Base-by-base conservation (phyloP, 1,140 invertebrate species). In the Aphidius gifuensis region DNA sequence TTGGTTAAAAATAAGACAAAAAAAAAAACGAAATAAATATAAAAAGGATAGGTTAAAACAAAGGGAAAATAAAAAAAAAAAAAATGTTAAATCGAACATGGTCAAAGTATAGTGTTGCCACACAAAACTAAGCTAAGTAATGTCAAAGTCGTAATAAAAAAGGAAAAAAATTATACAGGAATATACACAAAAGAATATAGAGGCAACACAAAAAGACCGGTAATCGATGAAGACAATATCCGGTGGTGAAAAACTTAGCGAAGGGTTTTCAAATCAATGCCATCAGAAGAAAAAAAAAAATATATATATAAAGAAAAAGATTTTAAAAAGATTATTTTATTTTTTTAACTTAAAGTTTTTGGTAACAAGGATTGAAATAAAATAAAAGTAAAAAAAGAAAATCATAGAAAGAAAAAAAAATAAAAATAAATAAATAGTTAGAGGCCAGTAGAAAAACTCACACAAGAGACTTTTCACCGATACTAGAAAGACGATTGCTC, bases 401-500 rank as follows among this genome's bases (percentile, higher is more conserved):
- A 2, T 6, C 6, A 38, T 2, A 49, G 2, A 39, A 11, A 38
- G 46, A 48, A 39, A 51, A 46, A 55, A 49, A 62, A 45, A 40
- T 11, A 42, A 43, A 51, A 3, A 16, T 38, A 21, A 32, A 32
- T n/a, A 42, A 44, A 53, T 60, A 55, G 53, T 53, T 55, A 39
- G 53, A 55, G 53, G 43, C 53, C 40, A 55, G 51, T 61, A 59
- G 40, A 54, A 55, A 46, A 11, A 78, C 80, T 80, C 72, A 83
- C 83, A 73, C 67, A 32, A 86, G 79, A 38, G 83, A 79, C 64
- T 78, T 80, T 1, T 80, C 78, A 6, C 76, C 79, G 39, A 85
- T 80, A 56, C 67, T 79, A 48, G 76, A 74, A 5, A 85, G 71
- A 62, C 78, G 72, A 69, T 84, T 85, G 67, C 82, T 83, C 78